Percentiles rank a stretch among this genome's conserved stretches.
phyloP scores from a whole-genome alignment of 2,797 vertebrate species.

The Betta splendens region DNA sequence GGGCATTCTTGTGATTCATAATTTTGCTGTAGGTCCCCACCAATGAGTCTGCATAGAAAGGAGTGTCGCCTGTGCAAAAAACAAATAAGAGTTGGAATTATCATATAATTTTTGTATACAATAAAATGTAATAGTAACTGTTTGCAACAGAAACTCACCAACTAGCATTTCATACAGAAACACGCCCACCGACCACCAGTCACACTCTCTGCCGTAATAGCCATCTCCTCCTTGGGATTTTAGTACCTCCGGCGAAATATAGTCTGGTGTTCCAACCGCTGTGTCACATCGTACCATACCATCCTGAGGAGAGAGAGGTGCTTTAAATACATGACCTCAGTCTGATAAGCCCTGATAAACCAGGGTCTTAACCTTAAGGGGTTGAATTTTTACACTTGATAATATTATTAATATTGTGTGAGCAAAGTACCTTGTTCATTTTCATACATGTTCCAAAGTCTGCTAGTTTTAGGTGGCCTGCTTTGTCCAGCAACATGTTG shows the following conservation, averaged over 20 bases:
- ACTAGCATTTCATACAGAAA: constrained; percentile 99
- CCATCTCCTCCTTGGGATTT: constrained; percentile 99
- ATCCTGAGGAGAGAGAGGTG: constrained; percentile 78
- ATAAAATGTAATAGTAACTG: neutral
- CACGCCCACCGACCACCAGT: constrained; percentile 99
- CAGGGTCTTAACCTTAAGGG: too few species aligned
- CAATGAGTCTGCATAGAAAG: constrained; percentile 97
- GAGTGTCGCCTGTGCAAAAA: constrained; percentile 89
- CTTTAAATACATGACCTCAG: neutral
- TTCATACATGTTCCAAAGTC: constrained; percentile 99
- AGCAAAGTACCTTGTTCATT: constrained; percentile 94
- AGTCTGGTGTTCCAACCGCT: constrained; percentile 97
- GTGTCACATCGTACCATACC: constrained; percentile 99
- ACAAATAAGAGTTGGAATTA: constrained; percentile 19
- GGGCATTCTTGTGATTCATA: constrained; percentile 99
- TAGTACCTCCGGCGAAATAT: constrained; percentile 98
- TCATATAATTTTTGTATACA: too few species aligned
- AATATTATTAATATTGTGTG: neutral
- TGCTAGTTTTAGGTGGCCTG: constrained; percentile 97
- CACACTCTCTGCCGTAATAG: constrained; percentile 96
- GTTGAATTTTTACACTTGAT: too few species aligned
- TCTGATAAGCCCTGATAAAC: too few species aligned
- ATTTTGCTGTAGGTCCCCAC: constrained; percentile 99
- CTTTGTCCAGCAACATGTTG: constrained; percentile 98
- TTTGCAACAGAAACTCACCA: constrained; percentile 83